Percentiles rank a stretch among this genome's conserved stretches.
phyloP scores from a whole-genome alignment of 1,140 invertebrate species.

The Hyles euphorbiae region DNA sequence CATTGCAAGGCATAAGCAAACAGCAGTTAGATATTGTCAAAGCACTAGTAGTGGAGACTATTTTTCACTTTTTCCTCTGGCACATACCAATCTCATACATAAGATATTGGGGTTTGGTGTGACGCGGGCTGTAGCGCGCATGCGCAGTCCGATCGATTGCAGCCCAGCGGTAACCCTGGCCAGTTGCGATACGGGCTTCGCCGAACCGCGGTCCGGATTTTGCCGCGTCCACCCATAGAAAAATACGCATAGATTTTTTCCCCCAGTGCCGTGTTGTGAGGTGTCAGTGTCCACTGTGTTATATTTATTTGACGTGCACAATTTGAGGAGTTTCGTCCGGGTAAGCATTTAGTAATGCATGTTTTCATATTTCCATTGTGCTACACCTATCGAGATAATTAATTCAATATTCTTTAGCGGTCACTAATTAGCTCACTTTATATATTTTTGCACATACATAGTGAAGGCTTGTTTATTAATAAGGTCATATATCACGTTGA shows the following conservation, averaged over 20 bases:
- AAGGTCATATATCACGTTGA: too few species aligned
- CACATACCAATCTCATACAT: slow-evolving; percentile 58
- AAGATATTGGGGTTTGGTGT: slow-evolving; percentile 58
- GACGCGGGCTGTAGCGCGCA: slow-evolving; percentile 43
- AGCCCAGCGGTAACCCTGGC: slow-evolving; percentile 42
- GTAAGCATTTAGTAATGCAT: neutral
- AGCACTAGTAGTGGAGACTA: slow-evolving; percentile 9
- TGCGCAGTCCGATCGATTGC: slow-evolving; percentile 65
- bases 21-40: slow-evolving; percentile 5
- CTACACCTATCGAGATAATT: too few species aligned
- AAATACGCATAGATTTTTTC: slow-evolving; percentile 54
- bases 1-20: too few species aligned
- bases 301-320: slow-evolving; percentile 1
- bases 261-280: slow-evolving; percentile 30
- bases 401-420: too few species aligned
- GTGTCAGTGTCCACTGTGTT: slow-evolving; percentile 17
- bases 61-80: slow-evolving; percentile 48
- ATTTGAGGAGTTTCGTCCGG: neutral
- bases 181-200: slow-evolving; percentile 34
- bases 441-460: too few species aligned
- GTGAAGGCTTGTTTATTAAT: too few species aligned
- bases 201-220: slow-evolving; percentile 13
- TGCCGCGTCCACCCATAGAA: slow-evolving; percentile 14
- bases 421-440: too few species aligned
- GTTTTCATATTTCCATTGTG: too few species aligned